Percentiles rank a stretch among this genome's conserved stretches.
Evolutionary conservation across 2,797 vertebrate species (phyloP).

Genomic region (Poeciliopsis infans): DNA sequence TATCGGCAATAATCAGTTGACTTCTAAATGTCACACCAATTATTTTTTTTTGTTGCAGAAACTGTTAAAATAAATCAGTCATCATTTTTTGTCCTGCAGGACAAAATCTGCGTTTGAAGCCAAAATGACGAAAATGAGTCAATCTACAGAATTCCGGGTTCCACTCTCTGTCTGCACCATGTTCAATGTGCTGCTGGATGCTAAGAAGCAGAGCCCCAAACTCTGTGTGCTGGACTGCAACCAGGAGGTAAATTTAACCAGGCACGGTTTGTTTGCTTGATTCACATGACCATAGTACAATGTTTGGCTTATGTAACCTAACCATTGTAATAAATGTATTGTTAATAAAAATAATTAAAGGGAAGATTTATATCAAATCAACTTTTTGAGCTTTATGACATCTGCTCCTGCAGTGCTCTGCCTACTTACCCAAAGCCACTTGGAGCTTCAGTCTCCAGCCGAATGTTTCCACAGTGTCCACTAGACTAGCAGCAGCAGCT

Average conservation of each 20-base stretch:
- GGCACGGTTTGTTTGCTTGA: not conserved
- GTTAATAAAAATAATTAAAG: not conserved
- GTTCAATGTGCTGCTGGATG: conserved; percentile 94
- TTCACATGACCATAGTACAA: not conserved
- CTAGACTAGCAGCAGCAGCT: no score
- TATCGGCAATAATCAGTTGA: not conserved
- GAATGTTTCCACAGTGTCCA: not conserved
- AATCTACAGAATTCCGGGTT: conserved; percentile 88
- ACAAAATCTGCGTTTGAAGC: conserved; percentile 93
- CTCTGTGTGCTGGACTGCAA: conserved; percentile 92
- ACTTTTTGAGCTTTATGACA: not conserved
- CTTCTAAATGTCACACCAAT: not conserved
- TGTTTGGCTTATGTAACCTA: no score
- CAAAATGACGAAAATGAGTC: conserved; percentile 90
- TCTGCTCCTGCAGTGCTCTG: not conserved
- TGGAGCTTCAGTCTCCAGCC: not conserved
- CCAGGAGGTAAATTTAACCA: conserved; percentile 85
- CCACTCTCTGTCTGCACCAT: conserved; percentile 91
- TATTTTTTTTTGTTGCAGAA: not conserved
- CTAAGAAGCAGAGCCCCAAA: conserved; percentile 92
- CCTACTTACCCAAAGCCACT: not conserved
- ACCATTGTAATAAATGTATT: not conserved
- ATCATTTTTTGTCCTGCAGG: conserved; percentile 67
- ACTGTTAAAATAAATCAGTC: not conserved
- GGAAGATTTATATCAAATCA: not conserved